Evolutionary conservation across 2,888 invertebrate species (phyloP).

Genomic region (Drosophila robusta): DNA sequence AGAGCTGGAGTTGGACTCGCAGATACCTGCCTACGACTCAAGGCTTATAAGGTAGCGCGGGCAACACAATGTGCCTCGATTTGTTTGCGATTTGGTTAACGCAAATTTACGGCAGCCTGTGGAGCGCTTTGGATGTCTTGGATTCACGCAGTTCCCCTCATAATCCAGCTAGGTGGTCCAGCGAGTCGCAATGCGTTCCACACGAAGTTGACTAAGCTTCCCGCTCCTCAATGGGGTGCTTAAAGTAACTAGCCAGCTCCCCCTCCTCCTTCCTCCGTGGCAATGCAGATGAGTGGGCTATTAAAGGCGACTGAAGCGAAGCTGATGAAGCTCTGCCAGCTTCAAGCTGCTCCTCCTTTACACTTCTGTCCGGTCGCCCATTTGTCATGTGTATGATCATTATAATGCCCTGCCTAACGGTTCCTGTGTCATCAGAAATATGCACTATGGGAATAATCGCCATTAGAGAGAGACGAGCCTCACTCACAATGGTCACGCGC

Average conservation of each 20-base stretch:
- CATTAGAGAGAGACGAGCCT: conserved; percentile 44
- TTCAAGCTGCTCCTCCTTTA: conserved; percentile 14
- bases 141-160: conserved; percentile 31
- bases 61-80: conserved; percentile 63
- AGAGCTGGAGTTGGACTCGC: conserved; percentile 9
- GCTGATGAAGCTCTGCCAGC: conserved; percentile 30
- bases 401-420: conserved; percentile 43
- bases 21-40: conserved; percentile 26
- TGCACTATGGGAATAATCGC: conserved; percentile 67
- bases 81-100: conserved; percentile 73
- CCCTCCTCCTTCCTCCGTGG: not conserved
- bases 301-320: conserved; percentile 35
- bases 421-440: conserved; percentile 27
- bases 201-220: conserved; percentile 16
- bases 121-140: conserved; percentile 29
- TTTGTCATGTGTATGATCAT: conserved; percentile 58
- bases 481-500: conserved; percentile 44
- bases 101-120: conserved; percentile 65
- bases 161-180: conserved; percentile 59
- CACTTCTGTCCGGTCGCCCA: conserved; percentile 27
- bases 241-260: conserved; percentile 15
- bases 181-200: conserved; percentile 21
- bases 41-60: conserved; percentile 58
- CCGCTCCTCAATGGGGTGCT: conserved; percentile 13
- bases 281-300: conserved; percentile 37